These are phyloP conservation scores for Alethe diademata DNA, from an alignment of 2,113 vertebrate genomes.

Conservation along the genomic window DNA sequence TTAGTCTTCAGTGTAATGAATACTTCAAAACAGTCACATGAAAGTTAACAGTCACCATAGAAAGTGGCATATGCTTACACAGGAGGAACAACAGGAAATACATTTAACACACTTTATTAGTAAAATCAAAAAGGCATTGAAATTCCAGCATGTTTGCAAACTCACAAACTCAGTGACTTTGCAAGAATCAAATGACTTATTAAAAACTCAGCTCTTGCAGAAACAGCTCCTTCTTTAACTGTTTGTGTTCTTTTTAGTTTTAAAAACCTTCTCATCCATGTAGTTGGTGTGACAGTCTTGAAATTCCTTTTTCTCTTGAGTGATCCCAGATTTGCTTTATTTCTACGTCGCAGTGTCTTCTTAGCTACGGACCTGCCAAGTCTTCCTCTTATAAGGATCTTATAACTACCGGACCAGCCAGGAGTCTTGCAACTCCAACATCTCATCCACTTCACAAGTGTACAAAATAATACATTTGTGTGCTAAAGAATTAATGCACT, in stretches of 20 bases:
- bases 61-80: slow-evolving; percentile 35
- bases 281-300: not conserved
- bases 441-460: not conserved
- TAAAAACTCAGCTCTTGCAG: not conserved
- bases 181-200: not conserved
- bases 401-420: not conserved
- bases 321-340: not conserved
- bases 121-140: slow-evolving; percentile 35
- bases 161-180: slow-evolving; percentile 3
- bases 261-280: not conserved
- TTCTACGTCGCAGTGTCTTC: not conserved
- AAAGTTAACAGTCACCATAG: slow-evolving; percentile 11
- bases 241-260: not conserved
- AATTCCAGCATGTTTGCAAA: not conserved
- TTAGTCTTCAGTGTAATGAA: slow-evolving; percentile 8
- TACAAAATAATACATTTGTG: not conserved
- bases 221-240: not conserved
- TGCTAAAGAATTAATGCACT: not conserved
- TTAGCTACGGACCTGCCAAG: not conserved
- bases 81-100: slow-evolving; percentile 50
- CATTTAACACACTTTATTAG: slow-evolving; percentile 22
- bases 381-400: not conserved
- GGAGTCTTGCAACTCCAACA: not conserved
- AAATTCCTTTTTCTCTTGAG: not conserved
- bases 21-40: slow-evolving; percentile 46